A percentile compares a stretch with the other conserved stretches of the same genome.
phyloP scores from a whole-genome alignment of 2,888 invertebrate species.

The Microplitis deprimator region DNA sequence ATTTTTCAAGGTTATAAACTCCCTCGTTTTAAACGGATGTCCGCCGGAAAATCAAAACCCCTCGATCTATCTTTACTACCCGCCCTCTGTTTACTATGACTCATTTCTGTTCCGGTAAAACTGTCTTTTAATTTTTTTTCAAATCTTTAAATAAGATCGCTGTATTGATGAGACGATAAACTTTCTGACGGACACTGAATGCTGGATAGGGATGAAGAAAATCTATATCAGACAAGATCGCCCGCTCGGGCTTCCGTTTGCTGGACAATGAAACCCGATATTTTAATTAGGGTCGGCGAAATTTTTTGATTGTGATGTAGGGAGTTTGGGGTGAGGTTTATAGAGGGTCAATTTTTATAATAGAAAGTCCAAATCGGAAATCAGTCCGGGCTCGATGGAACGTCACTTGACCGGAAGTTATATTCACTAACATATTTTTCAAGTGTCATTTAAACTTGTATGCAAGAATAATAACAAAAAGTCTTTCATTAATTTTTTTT shows the following conservation, averaged over 20 bases:
- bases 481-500: no score
- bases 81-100: background rate
- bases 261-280: constrained; percentile 70
- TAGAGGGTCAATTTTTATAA: background rate
- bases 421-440: constrained; percentile 53
- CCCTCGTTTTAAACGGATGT: background rate
- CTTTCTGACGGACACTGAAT: background rate
- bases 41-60: constrained; percentile 10
- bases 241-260: constrained; percentile 59
- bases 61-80: constrained; percentile 18
- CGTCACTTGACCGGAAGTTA: constrained; percentile 70
- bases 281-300: constrained; percentile 65
- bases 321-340: background rate
- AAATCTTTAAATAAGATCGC: no score
- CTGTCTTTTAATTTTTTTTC: no score
- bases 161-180: no score
- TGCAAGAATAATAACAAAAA: no score
- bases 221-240: constrained; percentile 48
- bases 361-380: background rate
- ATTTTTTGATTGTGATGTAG: no score
- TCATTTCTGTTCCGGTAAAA: no score
- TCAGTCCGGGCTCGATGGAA: constrained; percentile 58
- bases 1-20: background rate
- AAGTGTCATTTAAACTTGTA: no score
- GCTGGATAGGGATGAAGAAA: background rate